These are phyloP conservation scores for Oppia nitens DNA, from an alignment of 1,140 invertebrate genomes.

Conservation along the genomic window DNA sequence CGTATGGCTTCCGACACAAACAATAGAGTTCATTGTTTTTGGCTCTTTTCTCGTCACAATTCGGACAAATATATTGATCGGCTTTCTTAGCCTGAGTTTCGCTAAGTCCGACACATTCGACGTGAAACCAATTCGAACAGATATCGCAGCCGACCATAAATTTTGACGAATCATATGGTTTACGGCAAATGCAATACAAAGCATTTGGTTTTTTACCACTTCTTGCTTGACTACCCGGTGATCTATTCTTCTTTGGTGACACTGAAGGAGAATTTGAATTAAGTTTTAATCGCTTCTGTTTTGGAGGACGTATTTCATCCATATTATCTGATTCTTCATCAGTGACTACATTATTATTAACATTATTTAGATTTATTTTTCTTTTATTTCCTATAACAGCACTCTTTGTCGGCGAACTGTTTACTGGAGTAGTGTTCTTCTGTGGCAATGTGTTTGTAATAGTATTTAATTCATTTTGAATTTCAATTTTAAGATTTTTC, in stretches of 20 bases:
- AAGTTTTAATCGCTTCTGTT: background rate
- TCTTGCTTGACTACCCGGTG: background rate
- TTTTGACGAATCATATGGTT: slow-evolving; percentile 82
- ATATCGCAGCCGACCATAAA: slow-evolving; percentile 95
- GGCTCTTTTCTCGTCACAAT: slow-evolving; percentile 38
- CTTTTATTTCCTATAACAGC: background rate
- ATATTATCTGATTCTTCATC: background rate
- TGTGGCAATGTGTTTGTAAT: slow-evolving; percentile 12
- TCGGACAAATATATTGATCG: slow-evolving; percentile 65
- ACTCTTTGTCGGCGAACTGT: background rate
- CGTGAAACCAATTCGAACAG: slow-evolving; percentile 97
- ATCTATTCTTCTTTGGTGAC: background rate
- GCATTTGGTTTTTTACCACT: slow-evolving; percentile 37
- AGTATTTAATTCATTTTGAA: slow-evolving; percentile 31
- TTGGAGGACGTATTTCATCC: background rate
- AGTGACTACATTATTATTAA: background rate
- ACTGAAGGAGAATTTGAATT: background rate
- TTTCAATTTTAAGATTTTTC: slow-evolving; percentile 74
- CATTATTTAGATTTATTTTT: background rate
- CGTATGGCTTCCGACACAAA: slow-evolving; percentile 85
- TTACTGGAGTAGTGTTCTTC: background rate
- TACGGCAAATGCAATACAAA: slow-evolving; percentile 79
- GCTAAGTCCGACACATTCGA: slow-evolving; percentile 83
- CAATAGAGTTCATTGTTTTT: slow-evolving; percentile 46
- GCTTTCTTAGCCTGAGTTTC: slow-evolving; percentile 78